Conservation (phyloP, 2,888 invertebrate genomes). For the Teleogryllus oceanicus region DNA sequence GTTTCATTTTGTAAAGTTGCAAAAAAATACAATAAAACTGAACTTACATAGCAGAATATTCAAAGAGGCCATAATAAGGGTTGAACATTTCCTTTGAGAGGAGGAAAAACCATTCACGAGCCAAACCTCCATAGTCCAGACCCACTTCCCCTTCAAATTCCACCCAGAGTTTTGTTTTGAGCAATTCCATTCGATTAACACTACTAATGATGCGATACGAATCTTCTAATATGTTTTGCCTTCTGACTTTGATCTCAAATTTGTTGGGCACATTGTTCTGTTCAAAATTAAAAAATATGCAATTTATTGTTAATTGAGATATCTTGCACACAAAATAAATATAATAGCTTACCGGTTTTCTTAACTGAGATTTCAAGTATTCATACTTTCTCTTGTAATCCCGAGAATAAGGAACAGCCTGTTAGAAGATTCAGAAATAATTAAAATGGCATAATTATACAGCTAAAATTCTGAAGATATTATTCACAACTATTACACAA, state of each 20-base stretch:
- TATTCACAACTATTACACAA: constrained; percentile 35
- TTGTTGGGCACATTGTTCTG: constrained; percentile 96
- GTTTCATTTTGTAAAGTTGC: neutral
- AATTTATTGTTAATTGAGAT: constrained; percentile 85
- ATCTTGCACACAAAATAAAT: constrained; percentile 58
- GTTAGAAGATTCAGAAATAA: constrained; percentile 41
- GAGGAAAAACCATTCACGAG: constrained; percentile 98
- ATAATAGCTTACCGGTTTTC: constrained; percentile 74
- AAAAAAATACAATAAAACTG: neutral
- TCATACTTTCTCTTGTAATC: constrained; percentile 99
- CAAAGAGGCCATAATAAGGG: constrained; percentile 98
- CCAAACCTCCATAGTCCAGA: constrained; percentile 92
- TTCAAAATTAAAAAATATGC: constrained; percentile 43
- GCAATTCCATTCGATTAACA: constrained; percentile 82
- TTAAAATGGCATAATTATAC: too few relatives aligned
- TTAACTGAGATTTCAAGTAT: constrained; percentile 92
- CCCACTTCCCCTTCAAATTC: constrained; percentile 98
- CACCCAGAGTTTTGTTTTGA: constrained; percentile 97
- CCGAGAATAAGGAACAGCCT: constrained; percentile 95
- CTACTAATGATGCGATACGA: constrained; percentile 93
- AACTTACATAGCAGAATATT: constrained; percentile 95
- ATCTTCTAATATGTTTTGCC: constrained; percentile 92
- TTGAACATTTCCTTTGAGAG: constrained; percentile 99
- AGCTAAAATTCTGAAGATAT: neutral
- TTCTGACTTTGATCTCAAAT: constrained; percentile 91